Evolutionary conservation across 2,797 vertebrate genomes (phyloP).

Genomic region (Danio albolineatus): DNA sequence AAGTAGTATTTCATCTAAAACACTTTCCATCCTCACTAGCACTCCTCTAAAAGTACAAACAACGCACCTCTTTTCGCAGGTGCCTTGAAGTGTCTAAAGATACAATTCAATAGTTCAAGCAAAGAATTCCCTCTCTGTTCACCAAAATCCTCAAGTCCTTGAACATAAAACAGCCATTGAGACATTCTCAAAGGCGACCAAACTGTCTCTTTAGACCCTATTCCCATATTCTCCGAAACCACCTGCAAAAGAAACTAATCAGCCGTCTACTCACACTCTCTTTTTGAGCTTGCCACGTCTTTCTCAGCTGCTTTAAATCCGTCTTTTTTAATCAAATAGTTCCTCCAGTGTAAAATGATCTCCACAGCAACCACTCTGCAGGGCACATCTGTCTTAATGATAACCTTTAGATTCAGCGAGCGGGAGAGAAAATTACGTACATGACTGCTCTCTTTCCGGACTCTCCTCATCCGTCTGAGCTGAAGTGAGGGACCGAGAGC

Average conservation of each 20-base stretch:
- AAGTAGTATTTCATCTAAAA: background rate
- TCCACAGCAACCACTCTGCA: slow-evolving; percentile 50
- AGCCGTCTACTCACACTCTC: slow-evolving; percentile 55
- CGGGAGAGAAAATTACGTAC: slow-evolving; percentile 56
- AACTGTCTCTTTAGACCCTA: background rate
- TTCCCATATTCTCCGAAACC: background rate
- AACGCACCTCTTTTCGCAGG: background rate
- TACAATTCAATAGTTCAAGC: background rate
- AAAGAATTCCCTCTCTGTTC: background rate
- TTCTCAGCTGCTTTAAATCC: slow-evolving; percentile 57
- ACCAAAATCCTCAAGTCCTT: background rate
- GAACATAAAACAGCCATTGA: background rate
- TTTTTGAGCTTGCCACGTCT: slow-evolving; percentile 24
- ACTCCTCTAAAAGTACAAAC: background rate
- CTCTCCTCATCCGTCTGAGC: slow-evolving; percentile 56
- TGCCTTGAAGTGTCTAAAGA: background rate
- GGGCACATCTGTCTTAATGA: slow-evolving; percentile 57
- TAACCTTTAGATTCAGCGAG: slow-evolving; percentile 55
- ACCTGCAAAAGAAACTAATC: slow-evolving; percentile 41
- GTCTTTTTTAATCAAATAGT: slow-evolving; percentile 61
- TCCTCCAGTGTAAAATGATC: slow-evolving; percentile 53
- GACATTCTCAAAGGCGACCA: background rate
- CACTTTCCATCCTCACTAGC: background rate
- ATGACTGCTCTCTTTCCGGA: slow-evolving; percentile 62
- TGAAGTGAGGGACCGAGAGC: slow-evolving; percentile 34